These are phyloP conservation scores for Acanthornis magna DNA, from an alignment of 2,797 vertebrate species.

Conservation along the genomic window DNA sequence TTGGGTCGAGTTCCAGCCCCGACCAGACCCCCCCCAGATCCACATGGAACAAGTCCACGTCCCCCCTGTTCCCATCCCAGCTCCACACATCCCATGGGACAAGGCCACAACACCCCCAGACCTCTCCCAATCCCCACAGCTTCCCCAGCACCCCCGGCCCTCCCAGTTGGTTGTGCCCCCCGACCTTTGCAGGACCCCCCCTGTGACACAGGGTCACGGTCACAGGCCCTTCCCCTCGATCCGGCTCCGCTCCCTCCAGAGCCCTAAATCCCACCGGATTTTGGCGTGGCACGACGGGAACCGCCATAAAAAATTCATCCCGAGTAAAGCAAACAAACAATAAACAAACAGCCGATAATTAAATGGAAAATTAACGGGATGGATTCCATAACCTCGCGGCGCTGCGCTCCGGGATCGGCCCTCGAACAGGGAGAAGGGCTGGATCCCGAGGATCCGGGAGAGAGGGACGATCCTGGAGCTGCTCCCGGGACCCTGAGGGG, in stretches of 20 bases:
- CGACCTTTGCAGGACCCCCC: neutral
- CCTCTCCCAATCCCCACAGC: neutral
- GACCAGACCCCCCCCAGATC: neutral
- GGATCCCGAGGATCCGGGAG: neutral
- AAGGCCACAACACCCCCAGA: neutral
- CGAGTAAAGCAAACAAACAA: constrained; percentile 50
- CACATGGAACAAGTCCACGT: neutral
- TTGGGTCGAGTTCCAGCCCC: no score
- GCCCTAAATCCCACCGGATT: neutral
- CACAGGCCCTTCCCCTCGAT: neutral
- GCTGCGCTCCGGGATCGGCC: neutral
- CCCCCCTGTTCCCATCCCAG: neutral
- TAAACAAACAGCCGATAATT: constrained; percentile 50
- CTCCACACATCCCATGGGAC: neutral
- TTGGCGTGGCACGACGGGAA: neutral
- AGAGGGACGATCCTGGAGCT: neutral
- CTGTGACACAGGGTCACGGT: neutral
- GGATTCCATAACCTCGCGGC: neutral
- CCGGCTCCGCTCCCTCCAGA: neutral
- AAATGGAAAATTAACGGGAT: constrained; percentile 42
- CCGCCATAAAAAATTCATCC: constrained; percentile 45
- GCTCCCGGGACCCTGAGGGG: neutral
- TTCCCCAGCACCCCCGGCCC: neutral
- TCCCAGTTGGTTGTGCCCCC: neutral
- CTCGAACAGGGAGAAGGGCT: neutral